phyloP scores from a whole-genome alignment of 2,888 invertebrate species.

The Clostera curtula region DNA sequence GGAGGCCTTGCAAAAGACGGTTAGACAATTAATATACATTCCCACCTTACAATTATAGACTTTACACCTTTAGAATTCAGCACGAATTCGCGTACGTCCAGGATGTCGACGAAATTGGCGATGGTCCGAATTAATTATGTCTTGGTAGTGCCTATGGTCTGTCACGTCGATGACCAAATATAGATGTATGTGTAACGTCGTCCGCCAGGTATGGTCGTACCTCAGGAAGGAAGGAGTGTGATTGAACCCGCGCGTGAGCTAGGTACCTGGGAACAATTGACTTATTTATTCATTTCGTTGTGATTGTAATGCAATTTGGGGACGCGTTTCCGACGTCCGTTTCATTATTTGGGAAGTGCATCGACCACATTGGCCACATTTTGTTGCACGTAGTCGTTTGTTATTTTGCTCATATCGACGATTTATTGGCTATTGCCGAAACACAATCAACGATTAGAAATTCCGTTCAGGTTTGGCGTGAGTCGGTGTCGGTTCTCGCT shows the following conservation, averaged over 20 bases:
- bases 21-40: slow-evolving; percentile 41
- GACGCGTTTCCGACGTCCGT: slow-evolving; percentile 51
- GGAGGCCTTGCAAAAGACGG: slow-evolving; percentile 63
- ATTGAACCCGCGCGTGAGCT: slow-evolving; percentile 45
- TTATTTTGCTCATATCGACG: slow-evolving; percentile 10
- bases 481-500: too few species aligned
- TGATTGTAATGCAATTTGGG: slow-evolving; percentile 57
- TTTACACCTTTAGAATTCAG: slow-evolving; percentile 44
- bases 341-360: slow-evolving; percentile 40
- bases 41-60: slow-evolving; percentile 35
- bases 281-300: slow-evolving; percentile 30
- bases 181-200: slow-evolving; percentile 43
- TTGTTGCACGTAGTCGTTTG: slow-evolving; percentile 7
- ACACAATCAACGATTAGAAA: neutral
- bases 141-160: slow-evolving; percentile 34
- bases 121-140: slow-evolving; percentile 61
- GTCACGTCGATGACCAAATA: slow-evolving; percentile 69
- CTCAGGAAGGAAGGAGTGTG: slow-evolving; percentile 65
- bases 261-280: slow-evolving; percentile 32
- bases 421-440: neutral
- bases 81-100: slow-evolving; percentile 34
- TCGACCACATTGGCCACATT: slow-evolving; percentile 30
- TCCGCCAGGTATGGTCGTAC: slow-evolving; percentile 50
- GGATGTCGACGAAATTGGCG: slow-evolving; percentile 55
- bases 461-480: neutral